Conservation (phyloP, 2,888 invertebrate species). For the Lycophotia porphyrea region DNA sequence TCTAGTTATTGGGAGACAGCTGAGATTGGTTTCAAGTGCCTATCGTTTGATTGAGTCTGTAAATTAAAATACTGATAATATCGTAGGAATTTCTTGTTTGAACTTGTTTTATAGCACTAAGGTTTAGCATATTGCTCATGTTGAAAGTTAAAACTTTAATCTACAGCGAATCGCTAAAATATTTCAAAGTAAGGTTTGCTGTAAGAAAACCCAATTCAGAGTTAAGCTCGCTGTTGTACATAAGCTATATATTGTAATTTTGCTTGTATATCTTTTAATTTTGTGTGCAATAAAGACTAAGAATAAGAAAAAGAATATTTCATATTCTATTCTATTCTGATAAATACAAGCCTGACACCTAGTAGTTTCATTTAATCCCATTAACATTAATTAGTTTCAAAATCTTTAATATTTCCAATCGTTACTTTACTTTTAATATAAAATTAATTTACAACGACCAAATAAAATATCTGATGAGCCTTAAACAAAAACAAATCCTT, state of each 20-base stretch:
- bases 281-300: too few relatives aligned
- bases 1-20: conserved; percentile 25
- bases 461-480: conserved; percentile 35
- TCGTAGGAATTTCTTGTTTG: conserved; percentile 3
- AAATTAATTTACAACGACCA: neutral
- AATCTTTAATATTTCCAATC: neutral
- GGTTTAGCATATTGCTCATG: neutral
- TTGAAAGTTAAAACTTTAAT: neutral
- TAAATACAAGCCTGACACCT: too few relatives aligned
- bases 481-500: conserved; percentile 44
- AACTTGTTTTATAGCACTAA: conserved; percentile 7
- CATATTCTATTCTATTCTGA: too few relatives aligned
- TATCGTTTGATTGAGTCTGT: conserved; percentile 7
- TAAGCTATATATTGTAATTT: too few relatives aligned
- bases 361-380: neutral
- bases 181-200: too few relatives aligned
- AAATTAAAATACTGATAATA: conserved; percentile 2
- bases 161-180: neutral
- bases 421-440: neutral
- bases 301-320: too few relatives aligned
- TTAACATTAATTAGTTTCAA: neutral
- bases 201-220: too few relatives aligned
- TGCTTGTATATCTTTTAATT: too few relatives aligned
- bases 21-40: conserved; percentile 14
- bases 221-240: too few relatives aligned